These are phyloP conservation scores for Hirtodrosophila histrioides DNA, from an alignment of 2,888 invertebrate genomes.

Conservation along the genomic window DNA sequence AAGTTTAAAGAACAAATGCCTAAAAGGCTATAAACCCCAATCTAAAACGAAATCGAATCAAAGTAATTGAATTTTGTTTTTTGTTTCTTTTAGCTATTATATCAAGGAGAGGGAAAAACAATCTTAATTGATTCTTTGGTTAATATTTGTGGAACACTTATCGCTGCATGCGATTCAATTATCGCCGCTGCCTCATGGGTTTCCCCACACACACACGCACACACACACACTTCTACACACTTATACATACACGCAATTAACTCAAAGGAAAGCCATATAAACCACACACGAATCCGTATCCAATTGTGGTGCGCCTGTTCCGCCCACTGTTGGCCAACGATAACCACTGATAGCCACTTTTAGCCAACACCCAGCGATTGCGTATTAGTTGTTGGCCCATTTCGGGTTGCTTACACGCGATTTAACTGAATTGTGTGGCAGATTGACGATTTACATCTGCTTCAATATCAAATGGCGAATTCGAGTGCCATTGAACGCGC, in stretches of 20 bases:
- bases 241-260: conserved; percentile 32
- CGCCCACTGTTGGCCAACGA: conserved; percentile 3
- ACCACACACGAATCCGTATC: conserved; percentile 11
- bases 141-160: conserved; percentile 27
- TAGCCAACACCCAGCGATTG: conserved; percentile 21
- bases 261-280: conserved; percentile 26
- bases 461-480: conserved; percentile 31
- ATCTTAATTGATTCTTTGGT: conserved; percentile 34
- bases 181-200: conserved; percentile 35
- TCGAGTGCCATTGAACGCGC: conserved; percentile 24
- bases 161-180: conserved; percentile 30
- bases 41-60: background rate
- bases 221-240: conserved; percentile 19
- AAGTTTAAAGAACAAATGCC: too few relatives aligned
- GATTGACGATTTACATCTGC: conserved; percentile 73
- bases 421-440: conserved; percentile 46
- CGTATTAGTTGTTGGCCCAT: conserved; percentile 37
- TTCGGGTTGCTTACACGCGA: conserved; percentile 50
- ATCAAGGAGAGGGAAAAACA: conserved; percentile 7
- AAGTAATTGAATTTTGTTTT: conserved; percentile 7
- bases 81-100: conserved; percentile 12
- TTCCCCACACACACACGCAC: conserved; percentile 13
- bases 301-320: conserved; percentile 18
- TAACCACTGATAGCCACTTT: conserved; percentile 17
- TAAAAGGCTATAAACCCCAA: too few relatives aligned